Conservation (phyloP, 2,797 vertebrate species). For the Onychomys leucogaster region DNA sequence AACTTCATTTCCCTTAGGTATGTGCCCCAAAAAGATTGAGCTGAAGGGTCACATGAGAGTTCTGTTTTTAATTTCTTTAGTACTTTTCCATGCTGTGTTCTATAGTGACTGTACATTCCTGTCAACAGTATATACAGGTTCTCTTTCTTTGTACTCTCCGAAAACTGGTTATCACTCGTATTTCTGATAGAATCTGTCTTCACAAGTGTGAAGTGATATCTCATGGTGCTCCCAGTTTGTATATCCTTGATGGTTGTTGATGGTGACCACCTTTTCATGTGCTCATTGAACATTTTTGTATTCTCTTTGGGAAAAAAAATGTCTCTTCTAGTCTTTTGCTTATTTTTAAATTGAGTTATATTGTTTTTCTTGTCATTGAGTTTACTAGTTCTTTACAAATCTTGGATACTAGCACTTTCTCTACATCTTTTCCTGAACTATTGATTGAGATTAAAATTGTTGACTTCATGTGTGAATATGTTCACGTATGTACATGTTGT, state of each 20-base stretch:
- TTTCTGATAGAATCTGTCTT: background rate
- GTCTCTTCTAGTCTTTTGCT: background rate
- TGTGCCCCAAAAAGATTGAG: background rate
- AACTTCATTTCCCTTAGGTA: background rate
- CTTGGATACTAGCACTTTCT: background rate
- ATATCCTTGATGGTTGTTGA: background rate
- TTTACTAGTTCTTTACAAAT: background rate
- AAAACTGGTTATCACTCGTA: background rate
- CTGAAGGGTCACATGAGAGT: background rate
- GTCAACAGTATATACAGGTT: background rate
- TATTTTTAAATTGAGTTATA: background rate
- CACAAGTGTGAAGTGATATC: background rate
- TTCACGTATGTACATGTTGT: background rate
- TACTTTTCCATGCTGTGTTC: background rate
- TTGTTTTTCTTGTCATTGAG: background rate
- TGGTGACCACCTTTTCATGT: background rate
- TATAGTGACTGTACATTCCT: background rate
- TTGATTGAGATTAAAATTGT: background rate
- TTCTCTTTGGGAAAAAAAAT: background rate
- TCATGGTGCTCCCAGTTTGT: background rate
- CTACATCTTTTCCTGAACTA: background rate
- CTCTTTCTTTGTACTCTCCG: background rate
- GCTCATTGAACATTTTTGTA: background rate
- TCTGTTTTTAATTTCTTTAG: background rate
- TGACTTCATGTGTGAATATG: background rate